Evolutionary conservation across 2,113 vertebrate species (phyloP), one percentile per base, ranked within the genome.

Genomic region (Acrocephalus kingi): DNA sequence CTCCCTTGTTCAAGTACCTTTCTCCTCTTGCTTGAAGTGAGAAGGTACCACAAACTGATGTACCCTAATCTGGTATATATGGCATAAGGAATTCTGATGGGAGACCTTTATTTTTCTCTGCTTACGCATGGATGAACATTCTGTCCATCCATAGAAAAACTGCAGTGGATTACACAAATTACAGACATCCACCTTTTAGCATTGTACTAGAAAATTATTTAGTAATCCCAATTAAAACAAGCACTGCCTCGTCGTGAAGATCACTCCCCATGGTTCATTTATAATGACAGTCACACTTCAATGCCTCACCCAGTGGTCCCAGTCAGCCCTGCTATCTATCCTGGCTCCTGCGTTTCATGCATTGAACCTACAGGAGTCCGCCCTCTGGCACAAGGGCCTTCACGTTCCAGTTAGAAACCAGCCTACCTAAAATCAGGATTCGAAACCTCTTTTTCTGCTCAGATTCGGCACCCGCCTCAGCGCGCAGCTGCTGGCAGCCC

Each of bases 361-460:
- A 39, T 7, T 74, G 62, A 73, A 54, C n/a, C 28, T 11, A 27
- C 15, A 25, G 0, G 0, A 46, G 14, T 27, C 37, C 61, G 10
- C 21, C 10, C 41, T 43, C 31, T 18, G 30, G 6, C 30, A 69
- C 5, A 51, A 55, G 7, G 9, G 19, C 49, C 43, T 85, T 43
- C 28, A 33, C 13, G 11, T 66, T 69, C n/a, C 55, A 13, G 12
- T 33, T 13, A 45, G 61, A 43, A 59, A 62, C 5, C 5, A 49
- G 14, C 7, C 61, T 48, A 25, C 12, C 7, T 24, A 71, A 71
- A 84, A 52, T 11, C 15, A 69, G 37, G 23, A 64, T 24, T 11
- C 17, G 25, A 68, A 52, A 2, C 9, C 27, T 22, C 5, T 14
- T 46, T 45, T 33, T 18, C 11, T 24, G 22, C 64, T 63, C 24